Evolutionary conservation across 2,888 invertebrate genomes (phyloP).

Genomic region (Melinopterus prodromus): DNA sequence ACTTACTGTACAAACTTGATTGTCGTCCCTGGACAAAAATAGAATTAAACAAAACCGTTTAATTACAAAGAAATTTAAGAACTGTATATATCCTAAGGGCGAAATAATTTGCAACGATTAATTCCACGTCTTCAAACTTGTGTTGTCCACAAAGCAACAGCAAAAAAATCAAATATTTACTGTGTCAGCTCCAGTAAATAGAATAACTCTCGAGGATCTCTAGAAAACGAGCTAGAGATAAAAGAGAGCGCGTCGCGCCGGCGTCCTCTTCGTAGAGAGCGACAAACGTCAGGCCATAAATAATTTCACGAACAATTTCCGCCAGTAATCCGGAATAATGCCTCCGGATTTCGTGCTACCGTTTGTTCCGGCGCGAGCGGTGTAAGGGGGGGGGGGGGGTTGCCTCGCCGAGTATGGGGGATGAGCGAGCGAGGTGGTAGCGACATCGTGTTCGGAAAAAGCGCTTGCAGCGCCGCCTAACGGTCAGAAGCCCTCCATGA

Average conservation of each 20-base stretch:
- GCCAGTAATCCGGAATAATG: conserved; percentile 29
- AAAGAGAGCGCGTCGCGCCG: background rate
- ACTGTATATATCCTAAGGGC: too few relatives aligned
- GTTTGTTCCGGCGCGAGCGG: background rate
- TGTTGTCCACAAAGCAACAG: too few relatives aligned
- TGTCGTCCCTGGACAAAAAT: too few relatives aligned
- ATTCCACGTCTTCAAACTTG: background rate
- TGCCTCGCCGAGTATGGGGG: background rate
- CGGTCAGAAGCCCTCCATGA: conserved; percentile 21
- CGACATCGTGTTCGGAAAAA: conserved; percentile 7
- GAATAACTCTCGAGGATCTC: background rate
- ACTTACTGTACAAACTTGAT: too few relatives aligned
- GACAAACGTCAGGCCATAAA: conserved; percentile 31
- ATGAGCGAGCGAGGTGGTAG: background rate
- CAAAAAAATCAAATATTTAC: background rate
- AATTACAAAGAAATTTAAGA: too few relatives aligned
- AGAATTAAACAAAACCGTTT: too few relatives aligned
- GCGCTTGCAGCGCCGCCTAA: conserved; percentile 22
- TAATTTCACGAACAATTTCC: conserved; percentile 33
- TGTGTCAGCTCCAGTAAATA: background rate
- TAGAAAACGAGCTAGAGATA: conserved; percentile 8
- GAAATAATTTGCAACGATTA: too few relatives aligned
- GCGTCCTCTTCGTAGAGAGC: conserved; percentile 10
- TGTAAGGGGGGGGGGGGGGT: background rate
- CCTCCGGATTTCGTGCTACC: conserved; percentile 17